Percentiles rank a stretch among this genome's conserved stretches.
Evolutionary conservation across 1,140 invertebrate species (phyloP).

Genomic region (Paralvinella palmiformis): DNA sequence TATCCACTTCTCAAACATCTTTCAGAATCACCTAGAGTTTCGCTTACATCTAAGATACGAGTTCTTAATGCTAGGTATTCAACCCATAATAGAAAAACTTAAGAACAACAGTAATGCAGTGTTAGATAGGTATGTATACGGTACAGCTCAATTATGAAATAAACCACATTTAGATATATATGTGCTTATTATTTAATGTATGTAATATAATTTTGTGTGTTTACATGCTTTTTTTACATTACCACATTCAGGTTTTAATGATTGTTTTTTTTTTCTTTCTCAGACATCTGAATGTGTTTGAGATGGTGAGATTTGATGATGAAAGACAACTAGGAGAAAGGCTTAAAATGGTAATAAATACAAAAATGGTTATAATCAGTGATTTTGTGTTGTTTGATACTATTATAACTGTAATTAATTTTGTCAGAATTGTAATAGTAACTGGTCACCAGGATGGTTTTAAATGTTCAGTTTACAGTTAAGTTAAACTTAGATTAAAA

Average conservation of each 20-base stretch:
- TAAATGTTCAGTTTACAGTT: no score
- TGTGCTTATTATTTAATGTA: not conserved
- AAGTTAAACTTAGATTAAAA: no score
- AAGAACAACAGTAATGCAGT: constrained; percentile 88
- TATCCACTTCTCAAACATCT: no score
- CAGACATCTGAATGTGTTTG: constrained; percentile 87
- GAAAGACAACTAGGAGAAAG: constrained; percentile 87
- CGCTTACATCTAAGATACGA: constrained; percentile 92
- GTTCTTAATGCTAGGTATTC: constrained; percentile 92
- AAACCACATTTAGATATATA: not conserved
- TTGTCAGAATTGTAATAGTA: no score
- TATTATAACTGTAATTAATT: no score
- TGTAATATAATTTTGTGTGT: not conserved
- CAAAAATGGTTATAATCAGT: no score
- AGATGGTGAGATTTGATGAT: constrained; percentile 95
- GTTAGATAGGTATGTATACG: constrained; percentile 68
- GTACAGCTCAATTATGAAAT: not conserved
- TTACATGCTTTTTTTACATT: not conserved
- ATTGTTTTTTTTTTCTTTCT: constrained; percentile 25
- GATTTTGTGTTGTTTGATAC: no score
- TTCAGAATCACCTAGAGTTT: constrained; percentile 84
- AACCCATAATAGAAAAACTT: constrained; percentile 90
- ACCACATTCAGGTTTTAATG: constrained; percentile 1
- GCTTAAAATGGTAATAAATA: constrained; percentile 63
- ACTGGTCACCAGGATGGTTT: no score